Conservation (phyloP, 2,888 invertebrate genomes). For the Drosophila acutilabella region DNA sequence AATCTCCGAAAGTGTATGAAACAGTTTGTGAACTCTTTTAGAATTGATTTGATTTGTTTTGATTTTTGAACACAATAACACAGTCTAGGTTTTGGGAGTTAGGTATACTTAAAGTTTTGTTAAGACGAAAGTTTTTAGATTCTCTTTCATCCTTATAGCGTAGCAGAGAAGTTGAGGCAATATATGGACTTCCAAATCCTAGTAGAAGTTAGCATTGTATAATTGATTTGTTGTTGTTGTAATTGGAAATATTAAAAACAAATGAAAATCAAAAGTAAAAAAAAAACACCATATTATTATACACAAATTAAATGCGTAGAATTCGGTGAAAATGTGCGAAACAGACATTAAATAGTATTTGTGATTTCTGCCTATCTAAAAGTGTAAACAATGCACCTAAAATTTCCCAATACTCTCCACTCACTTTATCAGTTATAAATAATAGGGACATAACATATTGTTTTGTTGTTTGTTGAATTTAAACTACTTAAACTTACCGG, state of each 20-base stretch:
- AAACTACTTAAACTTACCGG: constrained; percentile 87
- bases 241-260: constrained; percentile 63
- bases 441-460: constrained; percentile 1
- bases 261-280: constrained; percentile 58
- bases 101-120: constrained; percentile 84
- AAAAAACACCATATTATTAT: constrained; percentile 71
- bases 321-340: constrained; percentile 13
- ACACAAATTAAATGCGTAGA: constrained; percentile 59
- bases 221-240: constrained; percentile 38
- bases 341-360: constrained; percentile 1
- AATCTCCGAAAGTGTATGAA: constrained; percentile 23
- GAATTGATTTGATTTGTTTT: constrained; percentile 36
- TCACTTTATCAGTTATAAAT: constrained; percentile 21
- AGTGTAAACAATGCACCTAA: constrained; percentile 20
- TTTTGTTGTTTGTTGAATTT: background rate
- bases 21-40: constrained; percentile 19
- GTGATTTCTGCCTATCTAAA: constrained; percentile 16
- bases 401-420: constrained; percentile 15
- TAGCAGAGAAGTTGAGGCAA: constrained; percentile 82
- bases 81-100: constrained; percentile 65
- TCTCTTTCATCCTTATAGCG: constrained; percentile 84
- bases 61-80: constrained; percentile 61
- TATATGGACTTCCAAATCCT: constrained; percentile 85
- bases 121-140: constrained; percentile 84
- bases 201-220: constrained; percentile 73